Base-by-base conservation (phyloP, 2,888 invertebrate species). In the Orthosia cruda region DNA sequence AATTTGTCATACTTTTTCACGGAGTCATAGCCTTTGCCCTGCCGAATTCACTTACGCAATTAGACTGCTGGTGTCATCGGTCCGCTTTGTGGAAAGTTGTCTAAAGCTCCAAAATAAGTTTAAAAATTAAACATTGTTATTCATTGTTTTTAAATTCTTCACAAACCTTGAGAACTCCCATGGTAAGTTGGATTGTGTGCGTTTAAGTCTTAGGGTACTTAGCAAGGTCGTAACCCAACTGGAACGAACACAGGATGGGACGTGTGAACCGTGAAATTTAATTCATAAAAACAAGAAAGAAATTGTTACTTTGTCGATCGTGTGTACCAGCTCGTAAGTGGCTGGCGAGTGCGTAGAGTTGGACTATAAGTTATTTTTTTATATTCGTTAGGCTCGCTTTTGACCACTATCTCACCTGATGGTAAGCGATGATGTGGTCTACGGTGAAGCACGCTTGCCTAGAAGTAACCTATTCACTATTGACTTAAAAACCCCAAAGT, bases 231-330 rank as follows among this genome's bases (percentile, higher is more conserved):
- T 45, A 50, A 65, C 50, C 47, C 45, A 84, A 0, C 57, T 26
- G 61, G 84, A 81, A 80, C 61, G 47, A 58, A 45, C 52, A n/a
- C 64, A 80, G 40, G 73, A 49, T 61, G 61, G 57, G 49, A 74
- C 68, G 68, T 66, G 80, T 80, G 84, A 84, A 84, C 68, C 57
- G 50, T 80, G 40, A 71, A 83, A 66, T 71, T 2, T 40, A 65
- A 65, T 70, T 52, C 20, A 55, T 50, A 54, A 59, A 75, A 52
- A 50, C 50, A 45, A 57, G 20, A 57, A 70, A 58, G 45, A 79
- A 79, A 79, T 71, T 79, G 50, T 78, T 78, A 26, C 40, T 23
- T 73, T 32, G 45, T 77, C 12, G 32, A 32, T 16, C 23, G n/a
- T 16, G 66, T 32, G 23, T 26, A 20, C 20, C 40, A 40, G 32